Evolutionary conservation across 2,888 invertebrate species (phyloP).

Genomic region (Dicycla oo): DNA sequence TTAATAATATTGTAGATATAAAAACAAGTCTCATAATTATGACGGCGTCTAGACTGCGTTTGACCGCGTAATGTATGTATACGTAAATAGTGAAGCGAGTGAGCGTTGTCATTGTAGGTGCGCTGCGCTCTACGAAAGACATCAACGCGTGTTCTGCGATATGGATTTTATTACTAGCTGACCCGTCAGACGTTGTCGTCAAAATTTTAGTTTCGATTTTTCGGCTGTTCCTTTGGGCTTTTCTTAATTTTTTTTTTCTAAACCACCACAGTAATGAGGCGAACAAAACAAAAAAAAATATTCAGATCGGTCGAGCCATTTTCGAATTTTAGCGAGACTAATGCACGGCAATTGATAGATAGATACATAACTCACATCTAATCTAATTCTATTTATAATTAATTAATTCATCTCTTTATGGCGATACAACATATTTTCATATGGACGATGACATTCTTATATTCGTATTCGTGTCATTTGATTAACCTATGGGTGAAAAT

Average conservation of each 20-base stretch:
- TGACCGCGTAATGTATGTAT: slow-evolving; percentile 41
- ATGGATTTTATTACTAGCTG: slow-evolving; percentile 22
- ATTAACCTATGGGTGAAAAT: not conserved
- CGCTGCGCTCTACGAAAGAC: slow-evolving; percentile 53
- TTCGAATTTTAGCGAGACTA: no score
- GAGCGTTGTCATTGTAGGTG: slow-evolving; percentile 14
- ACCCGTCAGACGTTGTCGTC: no score
- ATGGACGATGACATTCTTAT: not conserved
- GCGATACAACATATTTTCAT: not conserved
- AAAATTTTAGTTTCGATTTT: no score
- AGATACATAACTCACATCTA: not conserved
- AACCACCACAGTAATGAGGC: no score
- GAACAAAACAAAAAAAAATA: no score
- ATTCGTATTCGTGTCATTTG: not conserved
- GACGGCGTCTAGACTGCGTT: slow-evolving; percentile 56
- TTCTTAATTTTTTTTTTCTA: no score
- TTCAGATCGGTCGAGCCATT: no score
- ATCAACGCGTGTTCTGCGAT: slow-evolving; percentile 50
- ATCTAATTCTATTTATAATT: slow-evolving; percentile 4
- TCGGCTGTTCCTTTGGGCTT: no score
- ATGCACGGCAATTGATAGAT: no score
- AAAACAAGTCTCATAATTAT: slow-evolving; percentile 43
- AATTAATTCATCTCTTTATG: not conserved
- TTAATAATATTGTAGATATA: slow-evolving; percentile 51
- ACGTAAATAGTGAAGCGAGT: slow-evolving; percentile 35